Base-by-base conservation (phyloP, 2,113 vertebrate genomes). In the Poeciliopsis prolifica region DNA sequence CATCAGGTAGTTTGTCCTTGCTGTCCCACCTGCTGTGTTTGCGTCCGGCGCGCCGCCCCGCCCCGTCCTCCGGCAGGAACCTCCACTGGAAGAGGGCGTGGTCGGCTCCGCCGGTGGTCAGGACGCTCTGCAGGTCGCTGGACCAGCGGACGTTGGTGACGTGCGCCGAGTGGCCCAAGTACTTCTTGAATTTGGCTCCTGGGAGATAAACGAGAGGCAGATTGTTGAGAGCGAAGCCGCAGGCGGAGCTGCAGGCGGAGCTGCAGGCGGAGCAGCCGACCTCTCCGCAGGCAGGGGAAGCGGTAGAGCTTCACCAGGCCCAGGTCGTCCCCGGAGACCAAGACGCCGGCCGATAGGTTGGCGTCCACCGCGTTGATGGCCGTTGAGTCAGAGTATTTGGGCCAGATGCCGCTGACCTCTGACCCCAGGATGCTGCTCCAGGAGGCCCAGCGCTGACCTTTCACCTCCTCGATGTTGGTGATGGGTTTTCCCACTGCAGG, bases 41-140 rank as follows among this genome's bases (percentile, higher is more conserved):
- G 94, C 87, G 80, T 98, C 97, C 82, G 94, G 82, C 30, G 95
- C 86, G 29, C 95, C 96, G 35, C 96, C n/a, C 97, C 92, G 96
- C 95, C 80, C 97, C 88, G 1, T 95, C 95, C 91, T 98, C 97
- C 0, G 97, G 96, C 63, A 98, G 93, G 81, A 99, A 98, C 73
- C 96, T 93, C 97, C 97, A 99, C 92, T 99, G 97, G 90, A 99
- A 99, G 63, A 99, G 94, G 0, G 97, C 96, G 84, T 99, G 97
- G 91, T 99, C 97, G 0, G 97, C 97, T 24, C 97, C 97, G 4
- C 97, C 97, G 0, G 96, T 98, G 91, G 96, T 98, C 75, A 99
- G 77, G 35, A 97, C 95, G 97, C 97, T 98, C 87, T 98, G 97
- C 78, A 96, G 95, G 85, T 99, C 97, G 58, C 97, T 95, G 77